A percentile compares a stretch with the other conserved stretches of the same genome.
Evolutionary conservation across 2,797 vertebrate genomes (phyloP).

Genomic region (Tinamus major): DNA sequence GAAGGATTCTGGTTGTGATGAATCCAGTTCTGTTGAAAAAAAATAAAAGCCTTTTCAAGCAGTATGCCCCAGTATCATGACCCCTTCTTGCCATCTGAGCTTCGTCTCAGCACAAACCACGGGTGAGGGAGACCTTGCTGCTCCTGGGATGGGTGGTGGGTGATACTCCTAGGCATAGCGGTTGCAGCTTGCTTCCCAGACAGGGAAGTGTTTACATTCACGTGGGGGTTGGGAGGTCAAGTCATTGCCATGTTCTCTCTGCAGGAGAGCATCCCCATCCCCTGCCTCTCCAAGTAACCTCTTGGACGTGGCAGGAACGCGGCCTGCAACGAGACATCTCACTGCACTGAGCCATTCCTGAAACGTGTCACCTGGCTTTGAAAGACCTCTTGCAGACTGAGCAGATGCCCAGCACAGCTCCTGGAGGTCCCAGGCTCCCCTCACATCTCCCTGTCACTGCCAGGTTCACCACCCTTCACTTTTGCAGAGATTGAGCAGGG

Average conservation of each 20-base stretch:
- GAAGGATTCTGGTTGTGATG: neutral
- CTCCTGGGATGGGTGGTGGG: neutral
- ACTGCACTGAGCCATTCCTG: neutral
- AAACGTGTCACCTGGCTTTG: neutral
- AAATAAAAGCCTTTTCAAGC: neutral
- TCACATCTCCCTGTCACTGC: rapidly evolving
- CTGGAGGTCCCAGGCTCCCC: neutral
- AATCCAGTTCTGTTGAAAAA: neutral
- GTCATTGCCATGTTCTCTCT: rapidly evolving
- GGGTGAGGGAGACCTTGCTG: neutral
- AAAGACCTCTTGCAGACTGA: neutral
- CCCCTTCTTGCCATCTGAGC: neutral
- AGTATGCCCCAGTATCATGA: neutral
- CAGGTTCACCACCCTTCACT: rapidly evolving
- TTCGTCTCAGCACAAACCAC: neutral
- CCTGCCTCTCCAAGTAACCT: neutral
- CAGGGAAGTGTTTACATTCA: rapidly evolving
- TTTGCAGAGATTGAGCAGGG: neutral
- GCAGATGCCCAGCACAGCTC: neutral
- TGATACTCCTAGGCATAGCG: rapidly evolving
- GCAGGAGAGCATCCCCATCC: neutral
- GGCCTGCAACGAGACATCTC: rapidly evolving
- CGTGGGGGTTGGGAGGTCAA: neutral
- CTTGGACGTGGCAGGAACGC: rapidly evolving
- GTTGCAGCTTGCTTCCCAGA: rapidly evolving